Evolutionary conservation across 2,797 vertebrate genomes (phyloP), one percentile per base, ranked within the genome.

Genomic region (Darevskia nairensis): DNA sequence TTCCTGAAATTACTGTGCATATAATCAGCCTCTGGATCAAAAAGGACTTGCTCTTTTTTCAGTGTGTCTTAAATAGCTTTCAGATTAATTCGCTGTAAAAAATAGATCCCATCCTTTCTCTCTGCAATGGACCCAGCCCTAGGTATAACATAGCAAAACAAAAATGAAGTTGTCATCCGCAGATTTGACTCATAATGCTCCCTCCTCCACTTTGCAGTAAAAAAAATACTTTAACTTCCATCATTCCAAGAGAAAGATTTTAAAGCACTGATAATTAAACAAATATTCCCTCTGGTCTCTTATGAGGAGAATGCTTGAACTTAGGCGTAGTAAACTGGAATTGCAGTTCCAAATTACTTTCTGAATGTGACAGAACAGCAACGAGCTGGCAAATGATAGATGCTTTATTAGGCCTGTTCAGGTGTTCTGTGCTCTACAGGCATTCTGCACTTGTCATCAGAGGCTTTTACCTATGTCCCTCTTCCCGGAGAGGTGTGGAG

Each of bases 1-100:
- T 96, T 96, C 93, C 93, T 96, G 93, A 93, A 92, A 93, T 96
- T 89, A 85, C 46, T 93, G 93, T 94, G 92, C 90, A 93, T 90
- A 90, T 93, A 93, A 94, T 95, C 93, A 96, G 93, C 80, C 89
- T 91, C 86, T 92, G 90, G 94, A 88, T 90, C 85, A 95, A 93
- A 92, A 91, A 29, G 91, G 93, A 85, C 50, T 91, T 94, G 93
- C 77, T 94, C 94, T 95, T 94, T 93, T 89, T 93, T 88, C 89
- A 88, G 72, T 85, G 90, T 91, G 79, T 92, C 95, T 96, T 92
- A 95, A 95, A 95, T 96, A 95, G 92, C 86, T 94, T 88, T 86
- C 86, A 4, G 35, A 44, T 91, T 55, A 89, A 93, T 89, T 87
- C 92, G 86, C 64, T 87, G 87, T 95, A 94, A 96, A 96, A 95